Evolutionary conservation across 2,113 vertebrate species (phyloP), one percentile per base, ranked within the genome.

Genomic region (Poecile atricapillus): DNA sequence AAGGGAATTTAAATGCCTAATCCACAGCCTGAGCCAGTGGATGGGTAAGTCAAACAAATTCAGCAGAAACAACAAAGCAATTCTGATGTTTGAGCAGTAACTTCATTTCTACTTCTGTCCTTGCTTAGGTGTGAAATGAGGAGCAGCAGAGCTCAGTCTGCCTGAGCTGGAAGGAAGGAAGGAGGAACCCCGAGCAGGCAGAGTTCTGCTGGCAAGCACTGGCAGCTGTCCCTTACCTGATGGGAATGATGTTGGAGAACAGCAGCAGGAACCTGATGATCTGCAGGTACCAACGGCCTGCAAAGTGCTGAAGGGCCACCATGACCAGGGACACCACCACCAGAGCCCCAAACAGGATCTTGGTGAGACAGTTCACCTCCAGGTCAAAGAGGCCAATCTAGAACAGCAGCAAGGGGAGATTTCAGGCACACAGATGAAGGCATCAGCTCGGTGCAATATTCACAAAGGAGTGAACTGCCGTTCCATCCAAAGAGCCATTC

Each of bases 381-480:
- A 99, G 93, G 97, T 99, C 99, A 94, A 99, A 99, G 64, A 99
- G 98, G 30, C 99, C 99, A 14, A 99, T 99, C 99, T 99, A n/a
- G 46, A 73, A 22, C 6, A 44, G 37, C 1, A 13, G 37, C 13
- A 46, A 6, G 39, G 4, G 25, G 28, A 10, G 30, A 50, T 65
- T 55, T 73, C 60, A 77, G 56, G 52, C 63, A 68, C 73, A 22
- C 12, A 15, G 56, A 15, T 10, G 4, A 41, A 15, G 23, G 9
- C 2, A 15, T 43, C 56, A 94, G 4, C 63, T 43, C 35, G 20
- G 14, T 5, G 23, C 4, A 68, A 39, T 6, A 33, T 3, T 78
- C 67, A 47, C n/a, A 73, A 43, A 50, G 76, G 33, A 90, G 56
- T 4, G 24, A 41, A 14, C 31, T 78, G 44, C 68, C 15, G 6